A percentile compares a stretch with the other conserved stretches of the same genome.
These are phyloP conservation scores for Euplagia quadripunctaria DNA, from an alignment of 2,888 invertebrate species.

Conservation along the genomic window DNA sequence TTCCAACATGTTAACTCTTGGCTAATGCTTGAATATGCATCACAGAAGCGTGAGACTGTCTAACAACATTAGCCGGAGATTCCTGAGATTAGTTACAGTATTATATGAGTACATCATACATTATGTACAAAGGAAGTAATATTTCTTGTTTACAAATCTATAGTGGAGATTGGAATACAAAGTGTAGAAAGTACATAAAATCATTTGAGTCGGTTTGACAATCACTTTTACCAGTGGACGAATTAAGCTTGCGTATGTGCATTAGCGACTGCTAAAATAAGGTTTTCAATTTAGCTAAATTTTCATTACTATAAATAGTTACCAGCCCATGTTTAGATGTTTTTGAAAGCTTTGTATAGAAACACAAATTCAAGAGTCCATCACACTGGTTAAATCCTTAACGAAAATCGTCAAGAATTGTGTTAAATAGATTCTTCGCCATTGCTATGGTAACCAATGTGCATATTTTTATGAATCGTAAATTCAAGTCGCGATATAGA, in stretches of 20 bases:
- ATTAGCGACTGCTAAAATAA: not conserved
- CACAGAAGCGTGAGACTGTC: slow-evolving; percentile 31
- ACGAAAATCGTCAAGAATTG: not conserved
- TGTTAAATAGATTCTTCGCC: not conserved
- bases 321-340: too few species aligned
- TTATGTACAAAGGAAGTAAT: not conserved
- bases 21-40: slow-evolving; percentile 25
- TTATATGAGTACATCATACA: not conserved
- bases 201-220: not conserved
- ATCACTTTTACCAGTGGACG: not conserved
- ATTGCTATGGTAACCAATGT: not conserved
- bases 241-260: not conserved
- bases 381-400: not conserved
- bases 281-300: too few species aligned
- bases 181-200: not conserved
- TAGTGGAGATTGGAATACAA: too few species aligned
- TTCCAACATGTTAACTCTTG: not conserved
- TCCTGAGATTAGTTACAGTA: slow-evolving; percentile 43
- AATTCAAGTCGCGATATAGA: not conserved
- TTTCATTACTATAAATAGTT: too few species aligned
- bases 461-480: not conserved
- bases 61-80: slow-evolving; percentile 26
- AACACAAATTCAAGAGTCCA: not conserved
- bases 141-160: not conserved
- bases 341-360: too few species aligned